Evolutionary conservation across 2,888 invertebrate genomes (phyloP).

Genomic region (Aspidiotus rigidus): DNA sequence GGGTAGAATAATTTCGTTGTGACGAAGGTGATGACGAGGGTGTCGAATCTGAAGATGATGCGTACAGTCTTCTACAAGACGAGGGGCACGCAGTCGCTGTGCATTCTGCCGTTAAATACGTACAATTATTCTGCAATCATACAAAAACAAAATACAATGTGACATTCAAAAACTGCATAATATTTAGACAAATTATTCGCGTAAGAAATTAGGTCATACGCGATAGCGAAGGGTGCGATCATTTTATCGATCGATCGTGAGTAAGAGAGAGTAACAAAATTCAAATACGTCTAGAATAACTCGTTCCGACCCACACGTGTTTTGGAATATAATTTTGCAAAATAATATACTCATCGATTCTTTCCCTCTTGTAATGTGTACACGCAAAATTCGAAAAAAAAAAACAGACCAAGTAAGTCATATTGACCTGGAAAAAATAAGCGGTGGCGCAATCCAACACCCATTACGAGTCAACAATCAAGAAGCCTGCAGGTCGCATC

Average conservation of each 20-base stretch:
- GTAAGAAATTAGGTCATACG: not conserved
- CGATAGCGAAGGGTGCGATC: too few species aligned
- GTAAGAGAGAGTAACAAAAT: too few species aligned
- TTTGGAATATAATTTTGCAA: too few species aligned
- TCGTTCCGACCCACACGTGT: too few species aligned
- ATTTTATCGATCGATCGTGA: too few species aligned
- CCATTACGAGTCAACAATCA: slow-evolving; percentile 28
- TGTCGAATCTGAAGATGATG: slow-evolving; percentile 22
- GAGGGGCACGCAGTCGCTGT: slow-evolving; percentile 30
- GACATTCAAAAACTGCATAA: not conserved
- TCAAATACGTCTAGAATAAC: too few species aligned
- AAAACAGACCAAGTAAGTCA: slow-evolving; percentile 6
- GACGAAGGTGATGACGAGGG: slow-evolving; percentile 13
- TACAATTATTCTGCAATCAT: slow-evolving; percentile 22
- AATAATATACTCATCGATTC: not conserved
- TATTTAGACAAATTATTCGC: too few species aligned
- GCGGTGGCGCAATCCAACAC: slow-evolving; percentile 30
- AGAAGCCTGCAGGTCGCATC: slow-evolving; percentile 19
- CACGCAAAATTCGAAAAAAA: slow-evolving; percentile 2
- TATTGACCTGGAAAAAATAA: slow-evolving; percentile 29
- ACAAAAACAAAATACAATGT: not conserved
- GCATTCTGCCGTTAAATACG: slow-evolving; percentile 32
- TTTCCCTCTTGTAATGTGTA: too few species aligned
- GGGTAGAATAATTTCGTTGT: slow-evolving; percentile 24
- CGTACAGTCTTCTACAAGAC: slow-evolving; percentile 23